Evolutionary conservation across 2,797 vertebrate species (phyloP).

Genomic region (Notolepis coatsorum): DNA sequence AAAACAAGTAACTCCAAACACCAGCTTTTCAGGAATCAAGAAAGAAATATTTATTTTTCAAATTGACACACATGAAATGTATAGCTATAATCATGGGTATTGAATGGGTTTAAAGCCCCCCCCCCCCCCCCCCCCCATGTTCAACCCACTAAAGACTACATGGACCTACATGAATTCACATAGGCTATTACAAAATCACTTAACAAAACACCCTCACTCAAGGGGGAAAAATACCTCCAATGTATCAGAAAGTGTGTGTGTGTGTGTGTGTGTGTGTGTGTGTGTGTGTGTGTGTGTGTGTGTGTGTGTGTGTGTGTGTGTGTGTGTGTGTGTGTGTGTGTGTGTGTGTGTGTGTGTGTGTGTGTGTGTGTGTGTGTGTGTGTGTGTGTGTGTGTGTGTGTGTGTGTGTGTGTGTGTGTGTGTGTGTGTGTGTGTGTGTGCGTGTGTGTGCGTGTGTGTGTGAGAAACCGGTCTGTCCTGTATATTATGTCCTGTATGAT

Average conservation of each 20-base stretch:
- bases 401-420: constrained; percentile 16
- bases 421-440: background rate
- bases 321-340: background rate
- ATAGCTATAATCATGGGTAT: too few species aligned
- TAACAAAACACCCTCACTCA: too few species aligned
- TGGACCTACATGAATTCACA: too few species aligned
- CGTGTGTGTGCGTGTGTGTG: background rate
- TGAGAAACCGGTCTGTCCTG: constrained; percentile 70
- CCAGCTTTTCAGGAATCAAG: too few species aligned
- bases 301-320: constrained; percentile 13
- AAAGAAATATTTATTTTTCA: too few species aligned
- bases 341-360: constrained; percentile 10
- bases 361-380: background rate
- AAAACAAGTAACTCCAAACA: too few species aligned
- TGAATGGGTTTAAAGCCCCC: too few species aligned
- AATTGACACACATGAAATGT: too few species aligned
- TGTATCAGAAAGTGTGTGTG: constrained; percentile 37
- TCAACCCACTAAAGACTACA: too few species aligned
- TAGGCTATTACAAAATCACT: too few species aligned
- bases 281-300: background rate
- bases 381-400: constrained; percentile 16
- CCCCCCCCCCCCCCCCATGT: too few species aligned
- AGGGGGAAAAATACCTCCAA: too few species aligned
- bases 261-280: constrained; percentile 13
- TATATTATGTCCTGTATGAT: constrained; percentile 39